Evolutionary conservation across 2,888 invertebrate species (phyloP).

Genomic region (Campoletis raptor): DNA sequence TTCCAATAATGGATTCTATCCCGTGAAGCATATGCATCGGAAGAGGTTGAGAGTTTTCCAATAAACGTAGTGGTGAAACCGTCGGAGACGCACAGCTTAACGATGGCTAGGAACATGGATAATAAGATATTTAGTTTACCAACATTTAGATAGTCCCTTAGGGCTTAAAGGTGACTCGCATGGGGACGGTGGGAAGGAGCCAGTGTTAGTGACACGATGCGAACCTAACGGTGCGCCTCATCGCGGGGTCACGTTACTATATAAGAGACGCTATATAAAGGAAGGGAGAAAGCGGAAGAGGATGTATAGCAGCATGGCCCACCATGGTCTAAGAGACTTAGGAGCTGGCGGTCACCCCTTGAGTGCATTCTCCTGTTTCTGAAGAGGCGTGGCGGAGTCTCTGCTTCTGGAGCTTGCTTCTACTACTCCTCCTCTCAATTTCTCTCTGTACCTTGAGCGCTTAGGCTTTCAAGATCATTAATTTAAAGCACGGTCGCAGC

Average conservation of each 20-base stretch:
- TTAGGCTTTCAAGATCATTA: constrained; percentile 84
- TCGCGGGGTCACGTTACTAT: constrained; percentile 33
- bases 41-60: constrained; percentile 68
- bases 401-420: constrained; percentile 45
- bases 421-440: constrained; percentile 37
- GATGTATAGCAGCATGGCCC: constrained; percentile 74
- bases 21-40: constrained; percentile 63
- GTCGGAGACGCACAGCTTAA: constrained; percentile 75
- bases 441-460: constrained; percentile 74
- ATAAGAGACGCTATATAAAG: constrained; percentile 30
- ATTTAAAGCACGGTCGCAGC: constrained; percentile 80
- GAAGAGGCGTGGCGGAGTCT: constrained; percentile 68
- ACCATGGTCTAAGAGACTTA: constrained; percentile 83
- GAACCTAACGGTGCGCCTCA: constrained; percentile 33
- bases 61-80: constrained; percentile 69
- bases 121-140: constrained; percentile 84
- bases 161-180: constrained; percentile 70
- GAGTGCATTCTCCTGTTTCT: constrained; percentile 85
- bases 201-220: constrained; percentile 33
- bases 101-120: constrained; percentile 72
- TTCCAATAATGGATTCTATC: constrained; percentile 68
- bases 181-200: constrained; percentile 13
- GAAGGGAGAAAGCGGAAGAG: constrained; percentile 66
- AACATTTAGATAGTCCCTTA: constrained; percentile 80
- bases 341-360: constrained; percentile 83